phyloP scores from a whole-genome alignment of 2,797 vertebrate species.

The Scarus forsteni region DNA sequence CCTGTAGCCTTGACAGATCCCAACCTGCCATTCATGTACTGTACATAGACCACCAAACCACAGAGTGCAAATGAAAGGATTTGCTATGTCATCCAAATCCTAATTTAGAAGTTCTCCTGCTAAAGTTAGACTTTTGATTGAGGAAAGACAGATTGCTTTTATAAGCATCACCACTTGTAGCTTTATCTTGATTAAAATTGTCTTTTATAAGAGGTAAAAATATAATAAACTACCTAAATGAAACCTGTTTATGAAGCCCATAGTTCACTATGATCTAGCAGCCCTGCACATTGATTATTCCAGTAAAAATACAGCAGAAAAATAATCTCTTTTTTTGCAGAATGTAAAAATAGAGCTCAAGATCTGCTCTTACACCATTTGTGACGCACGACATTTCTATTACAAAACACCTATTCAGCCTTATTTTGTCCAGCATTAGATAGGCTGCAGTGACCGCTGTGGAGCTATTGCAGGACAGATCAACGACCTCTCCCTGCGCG shows the following conservation, averaged over 20 bases:
- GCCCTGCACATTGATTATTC: not conserved
- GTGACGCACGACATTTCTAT: slow-evolving; percentile 34
- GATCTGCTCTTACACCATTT: slow-evolving; percentile 20
- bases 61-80: slow-evolving; percentile 37
- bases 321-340: slow-evolving; percentile 32
- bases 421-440: slow-evolving; percentile 45
- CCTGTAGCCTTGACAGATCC: slow-evolving; percentile 45
- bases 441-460: slow-evolving; percentile 65
- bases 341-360: slow-evolving; percentile 35
- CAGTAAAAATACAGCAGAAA: not conserved
- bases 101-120: not conserved
- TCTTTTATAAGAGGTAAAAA: too few species aligned
- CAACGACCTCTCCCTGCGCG: slow-evolving; percentile 15
- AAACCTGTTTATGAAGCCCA: too few species aligned
- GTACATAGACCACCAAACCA: slow-evolving; percentile 39
- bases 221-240: too few species aligned
- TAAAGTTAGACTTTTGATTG: not conserved
- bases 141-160: too few species aligned
- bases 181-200: too few species aligned
- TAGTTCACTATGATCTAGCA: not conserved
- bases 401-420: slow-evolving; percentile 62
- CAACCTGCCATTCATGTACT: slow-evolving; percentile 20
- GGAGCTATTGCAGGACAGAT: slow-evolving; percentile 35
- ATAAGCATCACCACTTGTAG: too few species aligned
- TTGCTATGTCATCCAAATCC: not conserved